A percentile compares a stretch with the other conserved stretches of the same genome.
These are phyloP conservation scores for Cepaea nemoralis DNA, from an alignment of 1,140 invertebrate species.

Conservation along the genomic window DNA sequence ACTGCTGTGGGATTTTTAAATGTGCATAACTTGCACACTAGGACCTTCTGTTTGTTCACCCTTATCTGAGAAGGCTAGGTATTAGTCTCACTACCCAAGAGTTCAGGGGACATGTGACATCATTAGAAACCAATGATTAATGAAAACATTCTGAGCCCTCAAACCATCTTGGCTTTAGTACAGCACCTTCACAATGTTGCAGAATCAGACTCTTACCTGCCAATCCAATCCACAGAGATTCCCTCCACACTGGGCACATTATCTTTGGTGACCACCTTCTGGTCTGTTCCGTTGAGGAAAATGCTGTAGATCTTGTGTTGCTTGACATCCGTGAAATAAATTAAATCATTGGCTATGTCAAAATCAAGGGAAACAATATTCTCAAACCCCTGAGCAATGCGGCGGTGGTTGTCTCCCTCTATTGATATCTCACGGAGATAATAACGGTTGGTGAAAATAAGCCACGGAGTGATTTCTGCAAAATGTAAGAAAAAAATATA, in stretches of 20 bases:
- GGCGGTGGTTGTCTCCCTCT: constrained; percentile 86
- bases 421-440: constrained; percentile 95
- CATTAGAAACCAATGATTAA: too few species aligned
- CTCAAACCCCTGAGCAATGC: constrained; percentile 94
- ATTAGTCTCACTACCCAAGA: too few species aligned
- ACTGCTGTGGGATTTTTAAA: too few species aligned
- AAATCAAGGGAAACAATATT: constrained; percentile 97
- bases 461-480: constrained; percentile 83
- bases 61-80: too few species aligned
- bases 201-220: constrained; percentile 65
- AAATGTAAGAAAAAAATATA: background rate
- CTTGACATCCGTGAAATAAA: constrained; percentile 95
- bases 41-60: too few species aligned
- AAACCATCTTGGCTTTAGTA: too few species aligned
- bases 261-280: constrained; percentile 89
- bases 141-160: too few species aligned
- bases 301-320: constrained; percentile 85
- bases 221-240: constrained; percentile 97
- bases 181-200: too few species aligned
- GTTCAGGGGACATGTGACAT: too few species aligned
- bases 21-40: too few species aligned
- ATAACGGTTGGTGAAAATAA: constrained; percentile 98
- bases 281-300: constrained; percentile 71
- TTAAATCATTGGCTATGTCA: constrained; percentile 84
- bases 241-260: constrained; percentile 95